Percentiles rank a stretch among this genome's conserved stretches.
phyloP scores from a whole-genome alignment of 2,888 invertebrate genomes.

The Lumbricus terrestris region DNA sequence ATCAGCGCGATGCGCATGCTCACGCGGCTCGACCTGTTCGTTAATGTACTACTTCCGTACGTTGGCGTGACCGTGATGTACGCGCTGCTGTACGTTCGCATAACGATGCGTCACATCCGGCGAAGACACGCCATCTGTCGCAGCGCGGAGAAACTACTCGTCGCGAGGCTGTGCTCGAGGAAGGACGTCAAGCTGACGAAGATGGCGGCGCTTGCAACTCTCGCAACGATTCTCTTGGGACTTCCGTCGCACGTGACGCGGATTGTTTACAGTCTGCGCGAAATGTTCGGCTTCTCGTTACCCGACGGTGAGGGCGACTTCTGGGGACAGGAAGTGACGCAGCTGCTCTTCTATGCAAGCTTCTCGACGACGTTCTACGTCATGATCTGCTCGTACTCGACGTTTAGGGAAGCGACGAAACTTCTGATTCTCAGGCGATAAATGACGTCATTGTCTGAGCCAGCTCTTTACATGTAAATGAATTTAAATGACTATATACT shows the following conservation, averaged over 20 bases:
- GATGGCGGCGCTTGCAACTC: neutral
- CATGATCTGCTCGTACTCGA: neutral
- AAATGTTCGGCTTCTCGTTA: neutral
- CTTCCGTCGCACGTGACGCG: slow-evolving; percentile 12
- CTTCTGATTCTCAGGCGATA: neutral
- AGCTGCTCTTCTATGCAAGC: neutral
- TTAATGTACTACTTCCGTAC: slow-evolving; percentile 20
- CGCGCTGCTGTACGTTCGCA: neutral
- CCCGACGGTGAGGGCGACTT: neutral
- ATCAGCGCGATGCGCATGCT: slow-evolving; percentile 7
- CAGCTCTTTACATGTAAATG: neutral
- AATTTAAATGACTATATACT: no score
- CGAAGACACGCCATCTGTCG: neutral
- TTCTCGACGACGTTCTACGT: slow-evolving; percentile 12
- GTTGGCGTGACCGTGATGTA: neutral
- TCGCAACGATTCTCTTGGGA: neutral
- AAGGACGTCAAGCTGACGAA: slow-evolving; percentile 8
- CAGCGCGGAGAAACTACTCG: neutral
- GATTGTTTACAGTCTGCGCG: neutral
- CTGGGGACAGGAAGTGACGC: slow-evolving; percentile 8
- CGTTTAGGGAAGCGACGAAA: neutral
- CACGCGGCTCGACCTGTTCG: slow-evolving; percentile 5
- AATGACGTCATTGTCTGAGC: neutral
- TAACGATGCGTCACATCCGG: neutral
- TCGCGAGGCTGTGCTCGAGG: neutral